Conservation (phyloP, 1,140 invertebrate genomes). For the Drosophila elegans region DNA sequence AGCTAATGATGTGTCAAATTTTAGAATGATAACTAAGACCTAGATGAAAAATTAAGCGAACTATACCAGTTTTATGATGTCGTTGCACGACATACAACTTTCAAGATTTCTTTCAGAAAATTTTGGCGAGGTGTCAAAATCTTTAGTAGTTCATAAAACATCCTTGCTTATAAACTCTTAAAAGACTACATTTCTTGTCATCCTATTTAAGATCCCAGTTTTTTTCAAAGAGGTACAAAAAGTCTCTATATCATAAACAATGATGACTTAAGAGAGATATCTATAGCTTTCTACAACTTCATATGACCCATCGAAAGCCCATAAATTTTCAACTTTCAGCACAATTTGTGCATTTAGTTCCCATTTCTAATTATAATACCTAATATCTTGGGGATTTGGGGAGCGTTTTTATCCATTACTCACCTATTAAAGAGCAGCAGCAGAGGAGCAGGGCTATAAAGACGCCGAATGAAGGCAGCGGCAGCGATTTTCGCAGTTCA, state of each 20-base stretch:
- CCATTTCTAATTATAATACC: constrained; percentile 63
- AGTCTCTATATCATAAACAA: background rate
- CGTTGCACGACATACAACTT: too few relatives aligned
- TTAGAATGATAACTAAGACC: background rate
- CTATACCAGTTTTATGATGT: background rate
- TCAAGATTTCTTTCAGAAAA: too few relatives aligned
- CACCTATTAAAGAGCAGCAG: constrained; percentile 74
- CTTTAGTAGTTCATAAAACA: too few relatives aligned
- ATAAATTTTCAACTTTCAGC: constrained; percentile 6
- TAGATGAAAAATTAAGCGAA: background rate
- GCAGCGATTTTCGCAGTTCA: constrained; percentile 59
- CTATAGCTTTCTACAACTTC: background rate
- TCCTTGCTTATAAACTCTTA: too few relatives aligned
- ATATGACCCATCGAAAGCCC: background rate
- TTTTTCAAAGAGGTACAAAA: background rate
- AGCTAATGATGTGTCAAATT: constrained; percentile 21
- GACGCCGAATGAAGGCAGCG: constrained; percentile 9
- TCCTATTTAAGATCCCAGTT: too few relatives aligned
- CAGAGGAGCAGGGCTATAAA: constrained; percentile 53
- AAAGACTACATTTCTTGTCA: too few relatives aligned
- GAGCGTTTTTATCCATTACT: constrained; percentile 42
- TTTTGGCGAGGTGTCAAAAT: too few relatives aligned
- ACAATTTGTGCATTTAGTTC: constrained; percentile 4
- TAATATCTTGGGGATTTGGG: constrained; percentile 1
- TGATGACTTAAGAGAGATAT: background rate